A percentile compares a stretch with the other conserved stretches of the same genome.
Evolutionary conservation across 1,140 invertebrate species (phyloP).

Genomic region (Fragariocoptes setiger): DNA sequence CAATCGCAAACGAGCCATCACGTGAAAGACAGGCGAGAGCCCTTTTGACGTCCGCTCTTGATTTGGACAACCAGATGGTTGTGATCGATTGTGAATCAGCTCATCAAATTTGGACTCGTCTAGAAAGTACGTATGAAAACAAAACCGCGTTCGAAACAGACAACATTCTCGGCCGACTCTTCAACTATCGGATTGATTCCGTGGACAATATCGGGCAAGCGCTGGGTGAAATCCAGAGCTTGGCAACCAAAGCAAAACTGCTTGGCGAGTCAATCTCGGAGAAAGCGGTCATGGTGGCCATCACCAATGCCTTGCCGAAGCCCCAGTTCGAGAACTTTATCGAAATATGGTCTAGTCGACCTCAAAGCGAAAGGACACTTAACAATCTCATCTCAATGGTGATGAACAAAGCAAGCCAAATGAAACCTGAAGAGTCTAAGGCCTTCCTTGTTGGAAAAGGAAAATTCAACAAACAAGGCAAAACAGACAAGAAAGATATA

Average conservation of each 20-base stretch:
- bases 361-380: neutral
- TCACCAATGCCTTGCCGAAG: neutral
- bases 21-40: neutral
- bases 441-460: neutral
- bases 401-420: neutral
- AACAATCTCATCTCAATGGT: neutral
- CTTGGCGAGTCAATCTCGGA: neutral
- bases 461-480: neutral
- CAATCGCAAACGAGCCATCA: neutral
- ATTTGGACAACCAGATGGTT: neutral
- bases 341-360: neutral
- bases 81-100: neutral
- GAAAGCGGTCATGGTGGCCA: neutral
- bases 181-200: neutral
- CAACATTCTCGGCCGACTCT: neutral
- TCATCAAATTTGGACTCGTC: neutral
- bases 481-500: neutral
- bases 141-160: neutral
- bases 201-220: neutral
- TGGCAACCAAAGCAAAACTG: neutral
- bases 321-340: neutral
- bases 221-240: neutral
- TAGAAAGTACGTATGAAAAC: neutral
- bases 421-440: neutral
- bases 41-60: neutral